These are phyloP conservation scores for Amiota communis DNA, from an alignment of 2,888 invertebrate species.

Conservation along the genomic window DNA sequence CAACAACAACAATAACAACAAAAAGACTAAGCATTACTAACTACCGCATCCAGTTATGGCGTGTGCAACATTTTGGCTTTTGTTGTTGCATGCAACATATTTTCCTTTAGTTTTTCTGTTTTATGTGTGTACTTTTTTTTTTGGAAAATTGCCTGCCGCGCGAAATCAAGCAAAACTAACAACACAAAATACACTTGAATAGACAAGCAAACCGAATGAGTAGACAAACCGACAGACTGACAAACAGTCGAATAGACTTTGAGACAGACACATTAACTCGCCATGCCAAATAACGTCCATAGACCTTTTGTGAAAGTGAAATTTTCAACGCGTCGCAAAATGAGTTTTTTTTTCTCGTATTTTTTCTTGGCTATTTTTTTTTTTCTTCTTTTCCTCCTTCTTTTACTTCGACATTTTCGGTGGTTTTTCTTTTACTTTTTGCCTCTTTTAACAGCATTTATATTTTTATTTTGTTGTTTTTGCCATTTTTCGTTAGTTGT, in stretches of 20 bases:
- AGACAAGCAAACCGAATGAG: not conserved
- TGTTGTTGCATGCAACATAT: constrained; percentile 18
- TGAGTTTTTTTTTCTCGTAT: not conserved
- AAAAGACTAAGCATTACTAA: not conserved
- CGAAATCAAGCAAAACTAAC: constrained; percentile 14
- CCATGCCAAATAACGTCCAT: constrained; percentile 36
- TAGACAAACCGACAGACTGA: not conserved
- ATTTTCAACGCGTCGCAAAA: constrained; percentile 49
- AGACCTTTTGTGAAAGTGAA: constrained; percentile 72
- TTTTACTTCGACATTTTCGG: constrained; percentile 38
- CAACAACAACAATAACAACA: not conserved
- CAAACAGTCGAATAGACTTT: not conserved
- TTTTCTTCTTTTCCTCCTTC: constrained; percentile 24
- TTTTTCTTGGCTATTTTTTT: constrained; percentile 14
- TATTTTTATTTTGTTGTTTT: constrained; percentile 11
- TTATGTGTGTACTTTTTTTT: not conserved
- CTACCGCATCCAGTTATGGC: constrained; percentile 30
- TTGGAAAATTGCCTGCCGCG: constrained; percentile 19
- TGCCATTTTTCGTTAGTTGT: constrained; percentile 8
- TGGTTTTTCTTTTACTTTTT: constrained; percentile 26
- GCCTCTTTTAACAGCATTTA: not conserved
- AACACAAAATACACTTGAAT: not conserved
- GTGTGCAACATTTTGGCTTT: constrained; percentile 22
- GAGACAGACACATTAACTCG: not conserved
- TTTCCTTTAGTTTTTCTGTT: constrained; percentile 4